Evolutionary conservation across 1,140 invertebrate genomes (phyloP).

Genomic region (Pomacea maculata): DNA sequence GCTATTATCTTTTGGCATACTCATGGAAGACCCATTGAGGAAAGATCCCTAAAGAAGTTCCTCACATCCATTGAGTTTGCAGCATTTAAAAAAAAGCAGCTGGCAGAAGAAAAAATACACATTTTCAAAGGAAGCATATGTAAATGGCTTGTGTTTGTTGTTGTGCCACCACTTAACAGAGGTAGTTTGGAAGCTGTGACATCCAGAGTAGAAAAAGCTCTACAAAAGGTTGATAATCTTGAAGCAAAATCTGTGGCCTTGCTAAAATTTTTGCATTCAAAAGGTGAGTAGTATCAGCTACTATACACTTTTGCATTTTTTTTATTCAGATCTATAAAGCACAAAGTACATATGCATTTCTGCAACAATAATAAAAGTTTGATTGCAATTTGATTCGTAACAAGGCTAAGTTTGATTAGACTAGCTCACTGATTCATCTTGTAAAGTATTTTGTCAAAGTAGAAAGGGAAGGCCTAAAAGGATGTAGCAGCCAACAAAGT

Average conservation of each 20-base stretch:
- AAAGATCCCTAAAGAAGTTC: not conserved
- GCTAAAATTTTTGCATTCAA: not conserved
- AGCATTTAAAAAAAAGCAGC: no score
- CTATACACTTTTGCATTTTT: not conserved
- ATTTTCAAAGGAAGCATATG: not conserved
- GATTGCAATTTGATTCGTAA: no score
- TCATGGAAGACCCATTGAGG: not conserved
- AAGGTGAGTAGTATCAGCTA: not conserved
- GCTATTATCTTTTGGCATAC: conserved; percentile 10
- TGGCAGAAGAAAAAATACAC: not conserved
- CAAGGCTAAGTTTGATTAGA: no score
- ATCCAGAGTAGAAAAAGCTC: not conserved
- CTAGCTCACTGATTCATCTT: no score
- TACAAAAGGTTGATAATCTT: not conserved
- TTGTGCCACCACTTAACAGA: not conserved
- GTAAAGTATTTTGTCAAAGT: no score
- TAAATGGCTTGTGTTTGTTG: not conserved
- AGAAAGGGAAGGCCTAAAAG: no score
- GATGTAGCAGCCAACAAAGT: no score
- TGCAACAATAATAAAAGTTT: no score
- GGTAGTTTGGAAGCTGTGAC: not conserved
- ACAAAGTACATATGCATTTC: no score
- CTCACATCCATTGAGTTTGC: no score
- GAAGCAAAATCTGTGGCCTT: not conserved
- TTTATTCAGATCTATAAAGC: no score